A percentile compares a stretch with the other conserved stretches of the same genome.
These are phyloP conservation scores for Cairina moschata DNA, from an alignment of 2,113 vertebrate species.

Conservation along the genomic window DNA sequence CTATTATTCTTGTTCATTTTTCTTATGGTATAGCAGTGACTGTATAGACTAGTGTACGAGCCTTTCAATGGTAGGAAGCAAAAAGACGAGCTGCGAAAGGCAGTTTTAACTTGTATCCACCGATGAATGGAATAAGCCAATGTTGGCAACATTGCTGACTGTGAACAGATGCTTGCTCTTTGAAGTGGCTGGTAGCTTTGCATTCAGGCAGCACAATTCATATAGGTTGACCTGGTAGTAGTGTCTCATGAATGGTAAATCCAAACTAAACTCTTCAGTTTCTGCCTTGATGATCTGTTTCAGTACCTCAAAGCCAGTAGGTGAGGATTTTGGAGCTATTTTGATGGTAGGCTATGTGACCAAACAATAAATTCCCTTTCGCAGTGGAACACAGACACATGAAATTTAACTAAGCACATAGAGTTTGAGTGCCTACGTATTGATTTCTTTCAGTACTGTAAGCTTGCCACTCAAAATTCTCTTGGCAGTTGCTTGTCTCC, in stretches of 20 bases:
- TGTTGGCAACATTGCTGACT: background rate
- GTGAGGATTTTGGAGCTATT: background rate
- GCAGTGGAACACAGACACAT: accelerated
- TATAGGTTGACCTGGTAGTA: background rate
- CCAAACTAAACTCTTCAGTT: background rate
- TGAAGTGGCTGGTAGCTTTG: background rate
- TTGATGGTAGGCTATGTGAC: background rate
- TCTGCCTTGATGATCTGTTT: background rate
- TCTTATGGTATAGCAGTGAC: background rate
- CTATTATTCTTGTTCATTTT: background rate
- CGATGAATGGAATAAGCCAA: background rate
- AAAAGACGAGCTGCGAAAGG: background rate
- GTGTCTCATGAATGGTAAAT: background rate
- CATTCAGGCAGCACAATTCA: background rate
- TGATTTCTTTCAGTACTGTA: background rate
- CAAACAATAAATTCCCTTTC: background rate
- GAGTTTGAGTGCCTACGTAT: background rate
- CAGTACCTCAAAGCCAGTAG: background rate
- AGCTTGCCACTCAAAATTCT: background rate
- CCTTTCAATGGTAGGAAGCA: background rate
- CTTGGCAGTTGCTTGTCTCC: background rate
- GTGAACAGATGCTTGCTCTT: background rate
- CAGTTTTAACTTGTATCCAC: background rate
- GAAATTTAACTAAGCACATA: accelerated
- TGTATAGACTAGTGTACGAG: background rate